Evolutionary conservation across 1,140 invertebrate species (phyloP), one percentile per base, ranked within the genome.

Genomic region (Mercenaria mercenaria): DNA sequence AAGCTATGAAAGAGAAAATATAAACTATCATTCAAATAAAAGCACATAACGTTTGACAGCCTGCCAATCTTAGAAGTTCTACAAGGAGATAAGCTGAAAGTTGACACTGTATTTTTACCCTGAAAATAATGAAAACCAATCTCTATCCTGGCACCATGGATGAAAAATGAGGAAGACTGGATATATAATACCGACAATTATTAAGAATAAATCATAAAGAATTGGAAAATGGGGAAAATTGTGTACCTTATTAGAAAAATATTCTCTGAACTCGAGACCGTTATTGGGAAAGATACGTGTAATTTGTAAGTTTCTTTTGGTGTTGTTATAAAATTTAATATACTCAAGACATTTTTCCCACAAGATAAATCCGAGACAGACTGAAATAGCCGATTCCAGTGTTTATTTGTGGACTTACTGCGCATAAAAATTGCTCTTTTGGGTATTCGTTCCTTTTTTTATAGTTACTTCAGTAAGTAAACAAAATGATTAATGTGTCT

Each of bases 151-250:
- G 52, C 52, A 59, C 52, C 52, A 23, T 23, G 52, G 4, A 59
- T 59, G 52, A 59, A 47, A 47, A 47, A 47, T 8, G 43, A 47
- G 43, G 6, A 47, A 47, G 6, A 15, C 15, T 6, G 6, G 43
- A 47, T 47, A 8, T 47, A 47, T 8, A 47, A 47, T 15, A 47
- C 43, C 15, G n/a, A 47, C 43, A 8, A 10, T 61, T 61, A 23
- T 6, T 61, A 29, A n/a, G 56, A 29, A n/a, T n/a, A 8, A 61
- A 61, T n/a, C 26, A 61, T 29, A n/a, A n/a, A 8, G 23, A 61
- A 23, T 61, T 61, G 56, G 56, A 61, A 61, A 61, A 61, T 61
- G 56, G n/a, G n/a, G n/a, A n/a, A n/a, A n/a, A n/a, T n/a, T n/a
- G n/a, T n/a, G n/a, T n/a, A n/a, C n/a, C n/a, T n/a, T n/a, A n/a